Evolutionary conservation across 2,113 vertebrate genomes (phyloP).

Genomic region (Potamarius usumacintae): DNA sequence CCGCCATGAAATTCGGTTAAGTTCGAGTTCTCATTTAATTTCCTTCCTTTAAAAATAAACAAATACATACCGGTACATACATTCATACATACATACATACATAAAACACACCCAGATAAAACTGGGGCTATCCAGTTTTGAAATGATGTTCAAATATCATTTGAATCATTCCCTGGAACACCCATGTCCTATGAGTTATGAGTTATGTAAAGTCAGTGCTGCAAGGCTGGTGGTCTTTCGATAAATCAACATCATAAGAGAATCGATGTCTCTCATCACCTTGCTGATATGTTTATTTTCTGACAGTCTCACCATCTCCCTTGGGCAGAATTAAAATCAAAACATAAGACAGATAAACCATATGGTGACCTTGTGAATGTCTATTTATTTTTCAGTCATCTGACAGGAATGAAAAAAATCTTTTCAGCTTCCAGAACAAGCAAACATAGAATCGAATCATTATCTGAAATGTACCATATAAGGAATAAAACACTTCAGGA

Average conservation of each 20-base stretch:
- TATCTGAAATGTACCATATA: neutral
- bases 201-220: neutral
- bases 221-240: constrained; percentile 2
- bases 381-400: constrained; percentile 7
- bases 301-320: constrained; percentile 1
- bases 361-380: neutral
- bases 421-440: neutral
- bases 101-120: neutral
- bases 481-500: neutral
- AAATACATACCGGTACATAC: no score
- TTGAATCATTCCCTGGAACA: neutral
- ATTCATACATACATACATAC: no score
- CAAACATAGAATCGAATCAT: neutral
- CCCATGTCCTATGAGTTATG: neutral
- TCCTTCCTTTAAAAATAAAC: neutral
- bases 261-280: constrained; percentile 17
- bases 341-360: constrained; percentile 29
- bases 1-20: neutral
- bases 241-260: neutral
- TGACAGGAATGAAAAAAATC: neutral
- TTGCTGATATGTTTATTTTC: constrained; percentile 35
- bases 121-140: no score
- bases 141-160: neutral
- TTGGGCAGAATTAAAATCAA: constrained; percentile 14
- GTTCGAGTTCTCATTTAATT: neutral